Conservation (phyloP, 1,140 invertebrate genomes). For the Meloidogyne exigua region DNA sequence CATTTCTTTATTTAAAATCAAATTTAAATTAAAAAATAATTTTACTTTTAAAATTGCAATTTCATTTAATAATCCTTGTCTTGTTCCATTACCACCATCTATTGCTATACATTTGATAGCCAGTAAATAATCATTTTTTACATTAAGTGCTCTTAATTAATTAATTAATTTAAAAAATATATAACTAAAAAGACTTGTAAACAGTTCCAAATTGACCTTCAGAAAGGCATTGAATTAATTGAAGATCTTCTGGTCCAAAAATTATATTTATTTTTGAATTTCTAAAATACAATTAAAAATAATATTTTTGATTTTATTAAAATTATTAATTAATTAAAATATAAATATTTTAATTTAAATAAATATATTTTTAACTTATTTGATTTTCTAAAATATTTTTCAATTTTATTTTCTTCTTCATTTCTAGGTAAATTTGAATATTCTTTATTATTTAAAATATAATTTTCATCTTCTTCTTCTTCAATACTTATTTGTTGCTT, state of each 20-base stretch:
- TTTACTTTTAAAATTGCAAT: constrained; percentile 47
- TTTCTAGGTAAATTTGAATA: not conserved
- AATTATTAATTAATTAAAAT: no score
- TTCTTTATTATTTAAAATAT: not conserved
- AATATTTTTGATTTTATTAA: not conserved
- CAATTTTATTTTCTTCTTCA: not conserved
- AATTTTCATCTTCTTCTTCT: not conserved
- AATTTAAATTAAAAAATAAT: not conserved
- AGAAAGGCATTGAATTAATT: constrained; percentile 58
- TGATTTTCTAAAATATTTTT: not conserved
- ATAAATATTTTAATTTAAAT: no score
- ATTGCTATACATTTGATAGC: constrained; percentile 45
- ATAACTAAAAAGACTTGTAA: constrained; percentile 43
- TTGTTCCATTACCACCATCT: constrained; percentile 32
- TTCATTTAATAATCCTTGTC: constrained; percentile 39
- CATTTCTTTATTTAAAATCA: constrained; percentile 28
- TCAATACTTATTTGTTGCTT: constrained; percentile 11
- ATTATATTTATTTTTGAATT: not conserved
- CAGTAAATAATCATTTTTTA: constrained; percentile 37
- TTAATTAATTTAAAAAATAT: not conserved
- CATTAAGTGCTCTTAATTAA: constrained; percentile 37
- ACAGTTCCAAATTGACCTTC: constrained; percentile 65
- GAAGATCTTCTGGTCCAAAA: constrained; percentile 54
- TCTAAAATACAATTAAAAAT: not conserved
- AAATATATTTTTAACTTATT: not conserved